phyloP scores from a whole-genome alignment of 2,888 invertebrate genomes.

The Sinopyrophorus schimmeli region DNA sequence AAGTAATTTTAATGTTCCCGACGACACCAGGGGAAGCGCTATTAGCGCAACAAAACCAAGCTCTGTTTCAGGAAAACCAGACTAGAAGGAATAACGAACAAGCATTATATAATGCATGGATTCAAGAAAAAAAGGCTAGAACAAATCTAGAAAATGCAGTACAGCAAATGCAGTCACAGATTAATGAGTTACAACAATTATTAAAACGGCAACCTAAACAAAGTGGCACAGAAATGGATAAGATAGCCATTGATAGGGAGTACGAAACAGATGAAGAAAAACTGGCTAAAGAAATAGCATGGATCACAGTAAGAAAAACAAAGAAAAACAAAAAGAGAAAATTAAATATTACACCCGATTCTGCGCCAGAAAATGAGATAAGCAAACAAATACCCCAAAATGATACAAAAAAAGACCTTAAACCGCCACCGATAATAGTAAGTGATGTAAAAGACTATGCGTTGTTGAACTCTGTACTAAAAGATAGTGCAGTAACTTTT shows the following conservation, averaged over 20 bases:
- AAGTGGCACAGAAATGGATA: slow-evolving; percentile 1
- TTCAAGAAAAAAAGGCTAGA: slow-evolving; percentile 5
- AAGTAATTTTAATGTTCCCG: slow-evolving; percentile 6
- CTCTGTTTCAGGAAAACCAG: slow-evolving; percentile 6
- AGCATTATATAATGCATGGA: slow-evolving; percentile 8
- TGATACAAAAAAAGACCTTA: slow-evolving; percentile 8
- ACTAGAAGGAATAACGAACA: slow-evolving; percentile 5
- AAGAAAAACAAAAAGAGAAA: slow-evolving; percentile 6
- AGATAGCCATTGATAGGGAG: not conserved
- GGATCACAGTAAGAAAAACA: slow-evolving; percentile 1
- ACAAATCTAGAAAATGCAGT: not conserved
- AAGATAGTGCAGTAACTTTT: slow-evolving; percentile 4
- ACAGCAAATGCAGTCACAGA: slow-evolving; percentile 3
- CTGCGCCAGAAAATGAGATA: slow-evolving; percentile 4
- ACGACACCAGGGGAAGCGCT: slow-evolving; percentile 9
- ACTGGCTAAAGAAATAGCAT: slow-evolving; percentile 2
- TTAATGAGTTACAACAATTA: not conserved
- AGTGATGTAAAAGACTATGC: slow-evolving; percentile 11
- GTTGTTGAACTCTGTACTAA: not conserved
- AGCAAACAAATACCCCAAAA: slow-evolving; percentile 3
- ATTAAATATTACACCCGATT: not conserved
- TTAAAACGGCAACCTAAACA: slow-evolving; percentile 2
- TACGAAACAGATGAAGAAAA: slow-evolving; percentile 7
- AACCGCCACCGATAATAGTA: slow-evolving; percentile 15
- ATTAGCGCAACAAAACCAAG: slow-evolving; percentile 7